Evolutionary conservation across 2,797 vertebrate genomes (phyloP), one percentile per base, ranked within the genome.

Genomic region (Morelia viridis): DNA sequence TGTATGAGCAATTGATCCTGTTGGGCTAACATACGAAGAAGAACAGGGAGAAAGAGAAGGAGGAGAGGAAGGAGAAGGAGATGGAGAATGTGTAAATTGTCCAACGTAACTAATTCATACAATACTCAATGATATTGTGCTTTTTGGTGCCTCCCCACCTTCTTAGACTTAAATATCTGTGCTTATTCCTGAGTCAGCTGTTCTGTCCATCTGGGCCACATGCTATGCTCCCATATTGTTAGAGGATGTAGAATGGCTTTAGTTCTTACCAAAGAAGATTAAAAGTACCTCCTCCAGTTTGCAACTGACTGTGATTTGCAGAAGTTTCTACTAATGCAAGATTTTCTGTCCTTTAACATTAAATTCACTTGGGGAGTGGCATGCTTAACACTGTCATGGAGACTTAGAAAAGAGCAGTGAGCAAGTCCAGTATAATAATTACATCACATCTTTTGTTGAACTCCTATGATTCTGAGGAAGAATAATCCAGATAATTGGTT

Each of bases 1-100:
- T 97, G 96, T 13, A 95, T 61, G 93, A 97, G 0, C 0, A 62
- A 94, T 50, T 89, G 95, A 58, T 93, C 90, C 28, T 97, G 95
- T 95, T 95, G 93, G 90, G 93, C 97, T 98, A 31, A 61, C 95
- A 7, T 9, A 57, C 3, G 4, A 22, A 76, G 93, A 94, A 85
- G 28, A 31, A 58, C 92, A 94, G 76, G 13, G 60, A 92, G 80
- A 87, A 83, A 12, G 94, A 85, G 28, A 26, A 58, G 93, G 94
- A 83, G 13, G 60, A 92, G 80, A 87, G 64, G 12, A 57, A 4
- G 4, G 19, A 76, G 93, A 94, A 85, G 28, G n/a, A 58, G 93
- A 94, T 76, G 13, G 57, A 92, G 80, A 88, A 83, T 1, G 68
- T 88, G 60, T 50, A 83, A 95, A 93, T 26, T 68, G n/a, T 0